Conservation (phyloP, 2,797 vertebrate genomes). For the Ceyx erithaca region DNA sequence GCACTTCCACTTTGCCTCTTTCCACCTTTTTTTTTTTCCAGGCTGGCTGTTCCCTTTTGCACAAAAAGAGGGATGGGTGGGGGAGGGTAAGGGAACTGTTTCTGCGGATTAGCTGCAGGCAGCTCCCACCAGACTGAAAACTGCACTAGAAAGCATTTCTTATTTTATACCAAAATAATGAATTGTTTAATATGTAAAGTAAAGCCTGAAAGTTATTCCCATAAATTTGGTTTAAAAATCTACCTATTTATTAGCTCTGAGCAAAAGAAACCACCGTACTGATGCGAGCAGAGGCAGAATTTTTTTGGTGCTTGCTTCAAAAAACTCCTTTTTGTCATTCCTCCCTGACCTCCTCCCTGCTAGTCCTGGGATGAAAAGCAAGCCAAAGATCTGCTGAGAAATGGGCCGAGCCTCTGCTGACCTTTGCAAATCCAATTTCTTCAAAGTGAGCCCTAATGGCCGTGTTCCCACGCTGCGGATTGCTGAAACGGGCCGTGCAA, state of each 20-base stretch:
- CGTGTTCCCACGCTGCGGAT: slow-evolving; percentile 55
- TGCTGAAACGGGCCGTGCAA: slow-evolving; percentile 45
- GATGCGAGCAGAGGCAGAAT: background rate
- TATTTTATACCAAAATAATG: slow-evolving; percentile 1
- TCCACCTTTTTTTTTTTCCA: background rate
- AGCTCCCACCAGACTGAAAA: background rate
- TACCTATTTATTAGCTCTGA: slow-evolving; percentile 5
- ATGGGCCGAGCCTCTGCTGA: slow-evolving; percentile 49
- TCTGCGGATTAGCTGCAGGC: slow-evolving; percentile 11
- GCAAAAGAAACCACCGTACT: background rate
- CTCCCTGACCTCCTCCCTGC: slow-evolving; percentile 57
- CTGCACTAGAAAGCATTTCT: slow-evolving; percentile 10
- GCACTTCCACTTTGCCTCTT: slow-evolving; percentile 18
- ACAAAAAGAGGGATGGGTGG: background rate
- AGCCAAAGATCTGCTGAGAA: slow-evolving; percentile 69
- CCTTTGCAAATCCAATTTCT: slow-evolving; percentile 70
- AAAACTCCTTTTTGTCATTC: slow-evolving; percentile 64
- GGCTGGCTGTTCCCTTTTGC: background rate
- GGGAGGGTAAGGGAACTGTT: background rate
- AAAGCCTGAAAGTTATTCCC: background rate
- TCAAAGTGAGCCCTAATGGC: slow-evolving; percentile 51
- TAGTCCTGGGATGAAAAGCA: slow-evolving; percentile 47
- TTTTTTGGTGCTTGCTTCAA: slow-evolving; percentile 30
- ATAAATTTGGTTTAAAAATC: slow-evolving; percentile 18
- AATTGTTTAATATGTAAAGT: slow-evolving; percentile 15